Percentiles rank a stretch among this genome's conserved stretches.
Conservation (phyloP, 2,888 invertebrate genomes). For the Bellardia bayeri region DNA sequence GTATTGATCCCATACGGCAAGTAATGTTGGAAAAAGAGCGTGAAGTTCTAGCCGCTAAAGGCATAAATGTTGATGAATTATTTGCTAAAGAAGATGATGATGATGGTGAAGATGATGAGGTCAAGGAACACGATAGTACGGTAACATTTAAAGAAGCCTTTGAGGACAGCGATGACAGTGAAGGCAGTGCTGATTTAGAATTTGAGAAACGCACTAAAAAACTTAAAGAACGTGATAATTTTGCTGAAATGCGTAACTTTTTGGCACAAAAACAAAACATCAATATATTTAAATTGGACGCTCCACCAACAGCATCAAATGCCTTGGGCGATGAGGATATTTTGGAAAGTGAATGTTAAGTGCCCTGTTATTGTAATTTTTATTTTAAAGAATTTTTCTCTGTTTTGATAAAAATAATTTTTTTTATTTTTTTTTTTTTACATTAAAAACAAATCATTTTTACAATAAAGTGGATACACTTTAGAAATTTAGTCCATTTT, state of each 20-base stretch:
- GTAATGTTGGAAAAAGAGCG: conserved; percentile 83
- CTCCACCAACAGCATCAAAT: conserved; percentile 70
- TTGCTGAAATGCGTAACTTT: conserved; percentile 83
- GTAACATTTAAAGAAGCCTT: conserved; percentile 61
- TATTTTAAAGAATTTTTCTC: neutral
- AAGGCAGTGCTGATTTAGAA: conserved; percentile 79
- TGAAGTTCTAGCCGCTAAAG: conserved; percentile 81
- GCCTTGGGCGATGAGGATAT: conserved; percentile 79
- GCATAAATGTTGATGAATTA: conserved; percentile 82
- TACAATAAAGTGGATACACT: conserved; percentile 20
- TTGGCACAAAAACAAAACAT: conserved; percentile 82
- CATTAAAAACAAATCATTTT: neutral
- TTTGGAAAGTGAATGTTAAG: conserved; percentile 77
- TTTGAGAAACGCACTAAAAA: conserved; percentile 78
- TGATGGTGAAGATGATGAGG: conserved; percentile 55
- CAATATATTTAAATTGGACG: conserved; percentile 80
- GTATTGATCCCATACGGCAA: conserved; percentile 83
- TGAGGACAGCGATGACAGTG: conserved; percentile 72
- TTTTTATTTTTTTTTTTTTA: neutral
- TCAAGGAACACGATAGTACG: conserved; percentile 62
- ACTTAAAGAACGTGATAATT: conserved; percentile 81
- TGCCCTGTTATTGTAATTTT: neutral
- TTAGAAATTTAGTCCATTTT: neutral
- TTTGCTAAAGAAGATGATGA: conserved; percentile 75
- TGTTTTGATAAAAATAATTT: neutral